These are phyloP conservation scores for Oegoconia quadripuncta DNA, from an alignment of 2,888 invertebrate genomes.

Conservation along the genomic window DNA sequence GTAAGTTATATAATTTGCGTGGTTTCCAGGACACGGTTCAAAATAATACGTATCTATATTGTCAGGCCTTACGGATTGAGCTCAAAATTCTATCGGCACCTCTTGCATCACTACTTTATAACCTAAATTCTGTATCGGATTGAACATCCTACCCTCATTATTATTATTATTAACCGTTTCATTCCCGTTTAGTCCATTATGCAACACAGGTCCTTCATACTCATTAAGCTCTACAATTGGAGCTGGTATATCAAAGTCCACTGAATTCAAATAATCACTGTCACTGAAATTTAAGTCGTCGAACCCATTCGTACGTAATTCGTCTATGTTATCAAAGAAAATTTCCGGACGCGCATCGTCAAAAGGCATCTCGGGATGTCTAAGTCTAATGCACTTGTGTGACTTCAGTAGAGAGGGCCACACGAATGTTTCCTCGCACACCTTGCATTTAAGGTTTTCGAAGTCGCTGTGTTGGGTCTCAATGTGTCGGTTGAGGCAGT, in stretches of 20 bases:
- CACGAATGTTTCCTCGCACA: constrained; percentile 57
- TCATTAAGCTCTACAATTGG: constrained; percentile 54
- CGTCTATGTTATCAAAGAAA: constrained; percentile 44
- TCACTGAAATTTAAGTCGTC: constrained; percentile 43
- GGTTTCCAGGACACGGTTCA: neutral
- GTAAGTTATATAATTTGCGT: too few relatives aligned
- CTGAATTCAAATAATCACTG: constrained; percentile 40
- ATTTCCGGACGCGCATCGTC: constrained; percentile 57
- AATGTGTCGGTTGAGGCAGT: constrained; percentile 51
- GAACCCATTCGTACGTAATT: constrained; percentile 32
- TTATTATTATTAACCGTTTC: neutral
- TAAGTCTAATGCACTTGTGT: constrained; percentile 52
- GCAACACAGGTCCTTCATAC: constrained; percentile 1
- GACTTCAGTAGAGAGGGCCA: constrained; percentile 51
- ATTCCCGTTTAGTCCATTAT: neutral
- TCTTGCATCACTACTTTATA: constrained; percentile 59
- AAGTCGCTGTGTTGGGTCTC: constrained; percentile 37
- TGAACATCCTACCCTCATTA: constrained; percentile 5
- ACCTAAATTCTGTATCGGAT: constrained; percentile 32
- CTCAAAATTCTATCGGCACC: constrained; percentile 63
- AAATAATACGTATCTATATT: neutral
- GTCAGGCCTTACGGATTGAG: too few relatives aligned
- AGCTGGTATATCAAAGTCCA: constrained; percentile 63
- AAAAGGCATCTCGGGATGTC: constrained; percentile 51
- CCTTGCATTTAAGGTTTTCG: constrained; percentile 40